Percentiles rank a stretch among this genome's conserved stretches.
These are phyloP conservation scores for Terrapene triunguis DNA, from an alignment of 2,113 vertebrate species.

Conservation along the genomic window DNA sequence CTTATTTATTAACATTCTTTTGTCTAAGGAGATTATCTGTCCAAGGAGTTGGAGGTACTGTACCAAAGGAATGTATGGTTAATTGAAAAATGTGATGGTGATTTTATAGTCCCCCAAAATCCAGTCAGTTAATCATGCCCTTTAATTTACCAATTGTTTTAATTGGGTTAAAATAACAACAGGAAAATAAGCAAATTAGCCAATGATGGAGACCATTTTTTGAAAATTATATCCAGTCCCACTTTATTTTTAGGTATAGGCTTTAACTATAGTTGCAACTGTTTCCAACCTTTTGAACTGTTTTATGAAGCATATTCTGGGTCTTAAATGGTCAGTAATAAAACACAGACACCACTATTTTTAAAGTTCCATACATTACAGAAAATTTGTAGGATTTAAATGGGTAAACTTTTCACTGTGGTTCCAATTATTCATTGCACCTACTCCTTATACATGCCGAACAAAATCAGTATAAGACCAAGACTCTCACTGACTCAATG, in stretches of 20 bases:
- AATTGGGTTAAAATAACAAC: neutral
- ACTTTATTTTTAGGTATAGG: neutral
- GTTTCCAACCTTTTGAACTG: neutral
- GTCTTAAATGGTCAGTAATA: neutral
- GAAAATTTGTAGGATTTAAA: neutral
- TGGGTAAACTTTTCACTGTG: neutral
- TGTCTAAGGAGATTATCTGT: neutral
- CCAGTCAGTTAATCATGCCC: neutral
- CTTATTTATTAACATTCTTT: neutral
- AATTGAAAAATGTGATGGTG: neutral
- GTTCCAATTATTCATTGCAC: neutral
- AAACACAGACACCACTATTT: neutral
- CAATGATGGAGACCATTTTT: neutral
- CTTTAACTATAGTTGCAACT: neutral
- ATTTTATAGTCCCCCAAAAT: neutral
- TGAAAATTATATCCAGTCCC: neutral
- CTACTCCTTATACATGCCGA: neutral
- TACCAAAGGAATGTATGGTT: neutral
- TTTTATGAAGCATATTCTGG: neutral
- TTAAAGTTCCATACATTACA: neutral
- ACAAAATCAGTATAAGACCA: neutral
- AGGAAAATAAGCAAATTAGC: neutral
- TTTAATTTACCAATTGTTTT: slow-evolving; percentile 4
- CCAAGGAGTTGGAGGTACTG: neutral
- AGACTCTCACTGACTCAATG: neutral